Conservation (phyloP, 2,888 invertebrate species). For the Acanthopleura granulata region DNA sequence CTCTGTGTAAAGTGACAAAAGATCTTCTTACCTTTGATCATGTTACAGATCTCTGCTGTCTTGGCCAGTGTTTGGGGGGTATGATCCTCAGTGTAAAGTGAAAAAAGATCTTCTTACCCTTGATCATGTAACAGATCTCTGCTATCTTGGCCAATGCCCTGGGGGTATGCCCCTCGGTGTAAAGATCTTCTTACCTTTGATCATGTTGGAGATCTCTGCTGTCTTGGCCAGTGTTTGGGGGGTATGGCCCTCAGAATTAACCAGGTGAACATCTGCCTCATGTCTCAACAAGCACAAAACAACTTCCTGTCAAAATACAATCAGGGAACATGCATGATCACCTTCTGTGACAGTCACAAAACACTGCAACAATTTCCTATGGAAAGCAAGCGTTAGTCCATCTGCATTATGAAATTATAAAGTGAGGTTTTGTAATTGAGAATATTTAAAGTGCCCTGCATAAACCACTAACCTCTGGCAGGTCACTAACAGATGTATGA, state of each 20-base stretch:
- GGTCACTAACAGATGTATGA: too few relatives aligned
- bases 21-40: slow-evolving; percentile 70
- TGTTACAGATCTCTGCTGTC: slow-evolving; percentile 73
- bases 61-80: slow-evolving; percentile 75
- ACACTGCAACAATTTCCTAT: too few relatives aligned
- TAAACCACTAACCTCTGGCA: too few relatives aligned
- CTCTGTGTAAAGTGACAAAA: slow-evolving; percentile 71
- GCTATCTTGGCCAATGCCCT: slow-evolving; percentile 74
- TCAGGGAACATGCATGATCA: neutral
- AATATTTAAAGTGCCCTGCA: too few relatives aligned
- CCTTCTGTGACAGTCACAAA: too few relatives aligned
- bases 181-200: slow-evolving; percentile 65
- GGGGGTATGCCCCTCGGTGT: slow-evolving; percentile 77
- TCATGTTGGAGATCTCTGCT: slow-evolving; percentile 73
- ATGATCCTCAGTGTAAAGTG: slow-evolving; percentile 69
- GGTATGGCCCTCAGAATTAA: slow-evolving; percentile 78
- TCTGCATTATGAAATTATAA: too few relatives aligned
- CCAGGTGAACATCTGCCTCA: slow-evolving; percentile 77
- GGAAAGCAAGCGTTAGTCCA: too few relatives aligned
- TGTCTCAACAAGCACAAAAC: slow-evolving; percentile 76
- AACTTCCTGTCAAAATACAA: slow-evolving; percentile 73
- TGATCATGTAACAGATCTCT: slow-evolving; percentile 74
- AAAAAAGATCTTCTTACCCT: slow-evolving; percentile 49
- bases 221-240: slow-evolving; percentile 75
- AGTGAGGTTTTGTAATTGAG: too few relatives aligned